Evolutionary conservation across 2,797 vertebrate species (phyloP).

Genomic region (Thunnus albacares): DNA sequence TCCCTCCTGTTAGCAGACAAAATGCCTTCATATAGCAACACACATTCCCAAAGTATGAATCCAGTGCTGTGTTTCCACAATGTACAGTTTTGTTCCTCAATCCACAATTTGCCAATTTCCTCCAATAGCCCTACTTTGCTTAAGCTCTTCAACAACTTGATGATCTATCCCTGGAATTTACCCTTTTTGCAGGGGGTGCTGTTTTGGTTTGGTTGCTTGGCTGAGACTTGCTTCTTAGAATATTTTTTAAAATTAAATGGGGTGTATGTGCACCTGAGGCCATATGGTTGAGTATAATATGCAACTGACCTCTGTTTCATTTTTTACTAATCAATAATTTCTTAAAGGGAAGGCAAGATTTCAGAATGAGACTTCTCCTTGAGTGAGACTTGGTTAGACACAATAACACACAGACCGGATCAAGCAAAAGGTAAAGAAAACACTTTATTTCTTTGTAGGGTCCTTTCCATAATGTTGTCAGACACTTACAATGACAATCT

Average conservation of each 20-base stretch:
- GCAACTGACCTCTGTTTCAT: no score
- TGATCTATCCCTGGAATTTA: neutral
- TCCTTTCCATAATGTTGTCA: no score
- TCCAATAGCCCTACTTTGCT: neutral
- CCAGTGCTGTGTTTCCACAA: conserved; percentile 4
- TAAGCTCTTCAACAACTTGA: neutral
- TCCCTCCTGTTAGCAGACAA: neutral
- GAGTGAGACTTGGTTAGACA: no score
- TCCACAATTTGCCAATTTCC: neutral
- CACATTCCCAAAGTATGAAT: neutral
- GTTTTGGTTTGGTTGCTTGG: neutral
- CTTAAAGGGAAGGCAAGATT: no score
- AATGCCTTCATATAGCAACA: conserved; percentile 9
- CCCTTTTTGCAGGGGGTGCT: neutral
- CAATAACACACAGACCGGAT: no score
- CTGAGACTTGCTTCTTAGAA: neutral
- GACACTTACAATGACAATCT: no score
- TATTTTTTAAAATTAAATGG: neutral
- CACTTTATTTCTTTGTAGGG: no score
- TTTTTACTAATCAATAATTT: no score
- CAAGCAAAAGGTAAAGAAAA: no score
- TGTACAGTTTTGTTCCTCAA: neutral
- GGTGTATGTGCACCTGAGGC: neutral
- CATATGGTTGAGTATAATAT: neutral
- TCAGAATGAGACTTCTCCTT: no score